Percentiles rank a stretch among this genome's conserved stretches.
Conservation (phyloP, 2,888 invertebrate species). For the Linyphia triangularis region DNA sequence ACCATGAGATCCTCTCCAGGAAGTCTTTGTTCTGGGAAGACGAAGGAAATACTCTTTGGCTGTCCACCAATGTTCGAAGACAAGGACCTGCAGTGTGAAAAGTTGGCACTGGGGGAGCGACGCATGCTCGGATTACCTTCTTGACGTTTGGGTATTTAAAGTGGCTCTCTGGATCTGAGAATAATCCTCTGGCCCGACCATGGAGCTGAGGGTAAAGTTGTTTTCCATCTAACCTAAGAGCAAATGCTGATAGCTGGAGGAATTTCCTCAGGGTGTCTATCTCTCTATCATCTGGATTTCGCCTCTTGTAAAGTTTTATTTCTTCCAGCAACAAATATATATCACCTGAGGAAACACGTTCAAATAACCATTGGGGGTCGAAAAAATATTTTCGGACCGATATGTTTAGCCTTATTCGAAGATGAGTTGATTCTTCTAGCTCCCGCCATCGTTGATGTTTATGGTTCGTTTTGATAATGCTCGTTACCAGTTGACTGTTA, state of each 20-base stretch:
- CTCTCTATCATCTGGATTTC: slow-evolving; percentile 79
- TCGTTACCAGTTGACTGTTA: neutral
- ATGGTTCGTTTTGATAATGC: slow-evolving; percentile 32
- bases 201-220: slow-evolving; percentile 89
- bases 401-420: slow-evolving; percentile 25
- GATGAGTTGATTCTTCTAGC: slow-evolving; percentile 87
- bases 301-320: slow-evolving; percentile 64
- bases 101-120: slow-evolving; percentile 82
- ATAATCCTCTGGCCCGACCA: slow-evolving; percentile 80
- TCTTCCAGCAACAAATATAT: slow-evolving; percentile 75
- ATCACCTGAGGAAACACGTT: slow-evolving; percentile 85
- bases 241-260: slow-evolving; percentile 86
- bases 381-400: slow-evolving; percentile 86
- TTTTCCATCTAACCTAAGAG: slow-evolving; percentile 89
- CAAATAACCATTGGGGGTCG: slow-evolving; percentile 88
- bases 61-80: slow-evolving; percentile 69
- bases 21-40: slow-evolving; percentile 26
- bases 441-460: slow-evolving; percentile 80
- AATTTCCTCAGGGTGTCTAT: slow-evolving; percentile 85
- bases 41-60: slow-evolving; percentile 28
- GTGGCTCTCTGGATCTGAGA: slow-evolving; percentile 77
- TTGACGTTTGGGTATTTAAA: slow-evolving; percentile 73
- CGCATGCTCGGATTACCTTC: neutral
- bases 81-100: slow-evolving; percentile 83
- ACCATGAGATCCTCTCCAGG: slow-evolving; percentile 31